phyloP scores from a whole-genome alignment of 1,140 invertebrate genomes.

The Drosophila nannoptera region DNA sequence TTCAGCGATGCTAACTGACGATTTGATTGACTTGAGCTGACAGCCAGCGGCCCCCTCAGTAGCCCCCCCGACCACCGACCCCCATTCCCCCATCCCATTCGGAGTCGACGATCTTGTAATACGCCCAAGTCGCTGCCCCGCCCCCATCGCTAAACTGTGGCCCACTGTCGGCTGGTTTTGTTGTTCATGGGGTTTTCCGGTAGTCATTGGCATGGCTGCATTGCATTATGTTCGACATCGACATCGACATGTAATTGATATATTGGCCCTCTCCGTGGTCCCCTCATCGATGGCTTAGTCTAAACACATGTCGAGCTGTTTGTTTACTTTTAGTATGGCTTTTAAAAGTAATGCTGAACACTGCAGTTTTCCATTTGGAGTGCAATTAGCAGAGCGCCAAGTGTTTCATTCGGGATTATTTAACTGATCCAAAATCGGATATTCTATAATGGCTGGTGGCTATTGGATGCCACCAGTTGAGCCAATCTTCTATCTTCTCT shows the following conservation, averaged over 20 bases:
- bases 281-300: constrained; percentile 1
- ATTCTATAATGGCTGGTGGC: background rate
- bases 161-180: constrained; percentile 32
- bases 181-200: constrained; percentile 60
- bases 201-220: constrained; percentile 38
- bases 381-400: constrained; percentile 19
- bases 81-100: too few relatives aligned
- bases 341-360: constrained; percentile 67
- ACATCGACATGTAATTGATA: constrained; percentile 63
- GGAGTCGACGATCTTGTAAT: background rate
- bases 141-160: background rate
- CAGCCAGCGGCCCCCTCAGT: constrained; percentile 31
- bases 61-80: background rate
- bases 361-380: constrained; percentile 52
- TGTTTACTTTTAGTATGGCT: constrained; percentile 64
- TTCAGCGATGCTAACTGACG: constrained; percentile 56
- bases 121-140: constrained; percentile 16
- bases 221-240: constrained; percentile 61
- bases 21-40: constrained; percentile 71
- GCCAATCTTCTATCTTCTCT: background rate
- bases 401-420: constrained; percentile 1
- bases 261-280: constrained; percentile 46
- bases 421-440: background rate
- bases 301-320: constrained; percentile 66
- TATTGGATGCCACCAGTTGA: background rate